These are phyloP conservation scores for Lepidonotus clava DNA, from an alignment of 2,888 invertebrate species.

Conservation along the genomic window DNA sequence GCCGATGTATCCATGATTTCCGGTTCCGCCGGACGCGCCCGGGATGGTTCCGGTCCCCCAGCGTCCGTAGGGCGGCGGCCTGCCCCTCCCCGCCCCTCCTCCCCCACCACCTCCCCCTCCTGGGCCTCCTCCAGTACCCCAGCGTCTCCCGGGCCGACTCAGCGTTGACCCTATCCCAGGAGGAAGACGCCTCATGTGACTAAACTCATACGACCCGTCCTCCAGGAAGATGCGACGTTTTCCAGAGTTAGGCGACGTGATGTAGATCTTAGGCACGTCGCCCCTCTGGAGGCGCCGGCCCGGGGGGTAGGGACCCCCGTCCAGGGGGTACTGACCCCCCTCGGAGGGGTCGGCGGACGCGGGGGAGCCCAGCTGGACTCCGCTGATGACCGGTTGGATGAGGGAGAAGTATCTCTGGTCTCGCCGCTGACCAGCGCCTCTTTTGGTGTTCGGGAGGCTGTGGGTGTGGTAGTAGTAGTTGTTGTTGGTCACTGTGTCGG, in stretches of 20 bases:
- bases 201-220: constrained; percentile 43
- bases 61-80: constrained; percentile 23
- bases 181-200: background rate
- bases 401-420: background rate
- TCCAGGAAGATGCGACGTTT: constrained; percentile 37
- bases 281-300: background rate
- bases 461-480: background rate
- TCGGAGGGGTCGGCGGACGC: background rate
- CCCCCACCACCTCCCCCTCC: background rate
- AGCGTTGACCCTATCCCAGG: background rate
- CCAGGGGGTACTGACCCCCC: background rate
- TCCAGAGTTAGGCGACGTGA: constrained; percentile 27
- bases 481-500: background rate
- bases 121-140: background rate
- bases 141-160: background rate
- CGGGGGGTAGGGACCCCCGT: too few species aligned
- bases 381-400: constrained; percentile 26
- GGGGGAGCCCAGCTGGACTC: background rate
- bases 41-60: background rate
- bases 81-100: background rate
- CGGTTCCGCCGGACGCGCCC: background rate
- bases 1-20: too few species aligned
- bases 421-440: background rate
- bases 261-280: constrained; percentile 38
- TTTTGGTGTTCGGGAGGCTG: background rate